A percentile compares a stretch with the other conserved stretches of the same genome.
phyloP scores from a whole-genome alignment of 1,140 invertebrate species.

The Cydia pomonella region DNA sequence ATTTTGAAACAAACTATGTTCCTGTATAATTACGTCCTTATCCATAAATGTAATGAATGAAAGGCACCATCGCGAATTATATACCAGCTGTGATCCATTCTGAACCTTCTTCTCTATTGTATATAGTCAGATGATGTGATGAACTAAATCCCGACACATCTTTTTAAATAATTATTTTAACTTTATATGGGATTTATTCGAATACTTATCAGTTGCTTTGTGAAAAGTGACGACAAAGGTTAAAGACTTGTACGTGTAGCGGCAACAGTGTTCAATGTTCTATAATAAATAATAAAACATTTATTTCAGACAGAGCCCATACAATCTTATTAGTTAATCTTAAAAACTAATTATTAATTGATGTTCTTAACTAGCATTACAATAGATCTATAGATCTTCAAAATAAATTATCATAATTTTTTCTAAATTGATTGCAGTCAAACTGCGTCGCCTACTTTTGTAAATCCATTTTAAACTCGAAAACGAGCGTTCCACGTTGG shows the following conservation, averaged over 20 bases:
- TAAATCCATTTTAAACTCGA: no score
- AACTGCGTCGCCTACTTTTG: neutral
- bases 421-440: constrained; percentile 7
- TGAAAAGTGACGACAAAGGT: neutral
- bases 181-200: no score
- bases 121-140: constrained; percentile 20
- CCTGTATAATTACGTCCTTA: constrained; percentile 13
- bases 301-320: no score
- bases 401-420: constrained; percentile 2
- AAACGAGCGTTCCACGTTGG: no score
- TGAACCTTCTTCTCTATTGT: constrained; percentile 16
- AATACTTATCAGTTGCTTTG: neutral
- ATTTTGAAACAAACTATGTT: constrained; percentile 13
- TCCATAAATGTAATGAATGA: constrained; percentile 20
- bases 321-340: no score
- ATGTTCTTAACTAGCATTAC: no score
- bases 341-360: no score
- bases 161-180: no score
- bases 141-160: constrained; percentile 7
- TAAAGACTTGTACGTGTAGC: neutral
- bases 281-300: no score
- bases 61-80: neutral
- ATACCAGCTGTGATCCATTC: neutral
- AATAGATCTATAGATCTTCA: neutral
- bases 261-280: constrained; percentile 7